Conservation (phyloP, 2,888 invertebrate genomes). For the Nipponacmea schrenckii region DNA sequence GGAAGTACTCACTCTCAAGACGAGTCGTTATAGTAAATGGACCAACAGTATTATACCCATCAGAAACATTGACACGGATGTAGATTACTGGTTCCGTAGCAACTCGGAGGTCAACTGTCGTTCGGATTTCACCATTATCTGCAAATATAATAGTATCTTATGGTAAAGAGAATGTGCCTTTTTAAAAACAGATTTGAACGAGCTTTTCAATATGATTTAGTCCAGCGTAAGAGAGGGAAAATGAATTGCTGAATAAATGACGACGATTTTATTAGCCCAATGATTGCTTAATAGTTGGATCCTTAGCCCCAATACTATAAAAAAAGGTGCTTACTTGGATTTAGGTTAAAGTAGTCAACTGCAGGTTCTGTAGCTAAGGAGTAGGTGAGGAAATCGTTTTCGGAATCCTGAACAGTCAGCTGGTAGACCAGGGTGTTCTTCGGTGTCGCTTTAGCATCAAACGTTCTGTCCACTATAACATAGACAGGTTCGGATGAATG, state of each 20-base stretch:
- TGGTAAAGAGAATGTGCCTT: neutral
- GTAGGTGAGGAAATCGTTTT: conserved; percentile 12
- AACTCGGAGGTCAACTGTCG: conserved; percentile 18
- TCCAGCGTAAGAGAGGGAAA: no score
- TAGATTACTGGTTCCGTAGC: conserved; percentile 17
- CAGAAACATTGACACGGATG: conserved; percentile 24
- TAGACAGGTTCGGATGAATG: neutral
- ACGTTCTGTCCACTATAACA: neutral
- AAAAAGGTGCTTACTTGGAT: neutral
- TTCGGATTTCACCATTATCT: conserved; percentile 26
- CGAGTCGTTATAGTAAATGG: conserved; percentile 22
- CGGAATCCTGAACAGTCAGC: conserved; percentile 12
- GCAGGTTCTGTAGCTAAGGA: conserved; percentile 14
- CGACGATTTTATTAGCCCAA: no score
- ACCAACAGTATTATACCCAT: conserved; percentile 21
- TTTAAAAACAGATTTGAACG: no score
- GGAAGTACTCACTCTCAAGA: conserved; percentile 24
- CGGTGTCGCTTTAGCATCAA: neutral
- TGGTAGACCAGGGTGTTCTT: conserved; percentile 4
- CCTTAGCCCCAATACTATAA: no score
- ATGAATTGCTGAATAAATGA: no score
- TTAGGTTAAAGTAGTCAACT: conserved; percentile 11
- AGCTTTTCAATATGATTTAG: no score
- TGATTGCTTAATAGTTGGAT: no score
- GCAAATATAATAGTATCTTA: neutral